Conservation (phyloP, 2,888 invertebrate genomes). For the Eristalinus sepulchralis region DNA sequence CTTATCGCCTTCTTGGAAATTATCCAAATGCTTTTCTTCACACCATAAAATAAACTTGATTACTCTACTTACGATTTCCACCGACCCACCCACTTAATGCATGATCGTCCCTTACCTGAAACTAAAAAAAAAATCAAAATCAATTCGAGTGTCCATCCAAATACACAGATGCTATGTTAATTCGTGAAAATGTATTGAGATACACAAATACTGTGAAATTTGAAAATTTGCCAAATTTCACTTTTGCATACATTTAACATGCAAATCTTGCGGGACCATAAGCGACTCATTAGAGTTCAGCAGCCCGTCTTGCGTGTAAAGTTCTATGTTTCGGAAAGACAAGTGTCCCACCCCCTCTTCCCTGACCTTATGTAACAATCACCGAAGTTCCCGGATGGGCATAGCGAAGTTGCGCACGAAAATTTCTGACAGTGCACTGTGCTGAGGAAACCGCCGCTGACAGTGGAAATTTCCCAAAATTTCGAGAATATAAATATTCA, state of each 20-base stretch:
- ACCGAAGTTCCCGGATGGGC: conserved; percentile 20
- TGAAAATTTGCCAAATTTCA: neutral
- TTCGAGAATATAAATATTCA: neutral
- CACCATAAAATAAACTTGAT: neutral
- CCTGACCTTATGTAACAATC: conserved; percentile 66
- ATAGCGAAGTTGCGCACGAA: conserved; percentile 52
- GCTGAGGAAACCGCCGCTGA: neutral
- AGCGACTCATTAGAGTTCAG: conserved; percentile 11
- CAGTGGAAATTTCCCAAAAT: conserved; percentile 62
- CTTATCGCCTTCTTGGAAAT: neutral
- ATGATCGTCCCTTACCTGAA: conserved; percentile 16
- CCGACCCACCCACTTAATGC: neutral
- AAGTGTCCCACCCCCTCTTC: neutral
- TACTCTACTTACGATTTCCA: neutral
- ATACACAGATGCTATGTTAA: neutral
- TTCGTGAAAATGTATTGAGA: neutral
- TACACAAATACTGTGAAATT: neutral
- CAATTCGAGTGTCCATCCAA: neutral
- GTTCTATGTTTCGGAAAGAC: neutral
- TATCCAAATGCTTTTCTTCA: neutral
- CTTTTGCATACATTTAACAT: conserved; percentile 1
- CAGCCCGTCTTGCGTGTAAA: neutral
- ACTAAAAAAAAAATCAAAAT: neutral
- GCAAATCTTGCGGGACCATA: conserved; percentile 17
- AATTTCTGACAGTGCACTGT: conserved; percentile 23